Evolutionary conservation across 2,888 invertebrate species (phyloP), one percentile per base, ranked within the genome.

Genomic region (Clepsis dumicolana): DNA sequence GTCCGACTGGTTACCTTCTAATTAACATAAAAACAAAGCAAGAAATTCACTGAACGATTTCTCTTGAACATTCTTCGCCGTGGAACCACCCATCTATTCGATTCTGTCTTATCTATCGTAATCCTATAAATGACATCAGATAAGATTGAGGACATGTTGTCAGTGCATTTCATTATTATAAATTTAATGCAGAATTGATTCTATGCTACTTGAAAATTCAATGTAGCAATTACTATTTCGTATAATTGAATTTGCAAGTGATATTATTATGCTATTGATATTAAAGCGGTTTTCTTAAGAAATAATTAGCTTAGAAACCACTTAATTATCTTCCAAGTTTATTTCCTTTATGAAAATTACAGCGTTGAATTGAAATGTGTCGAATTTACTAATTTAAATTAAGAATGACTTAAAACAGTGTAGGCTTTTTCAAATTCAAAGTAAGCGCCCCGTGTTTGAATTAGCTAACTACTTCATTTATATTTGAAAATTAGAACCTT

Each of bases 1-100:
- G 84, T 81, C 76, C 54, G 76, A 89, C 92, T 78, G 87, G 90
- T 89, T 86, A 76, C 72, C 72, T 35, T 70, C 79, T 87, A 89
- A 91, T 92, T 89, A 91, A 80, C 90, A 91, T 91, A 90, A 89
- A 93, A 90, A 92, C 91, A 91, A 93, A 91, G 91, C 84, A 84
- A 84, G 84, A 87, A 86, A 88, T 82, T 86, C 88, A 88, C 85
- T 89, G 89, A 87, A 88, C 80, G 87, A 90, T 91, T 89, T 90
- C 90, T 90, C 87, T 80, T 77, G 80, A 86, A 84, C 87, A 87
- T 89, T 90, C 90, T 86, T 85, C 78, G 84, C 78, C 81, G 83
- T 82, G 75, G 84, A 86, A 82, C 88, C 87, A 86, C 85, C 88
- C 85, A 88, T 88, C 85, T 78, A 82, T 83, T 79, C 80, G 83